phyloP scores from a whole-genome alignment of 2,797 vertebrate genomes.

The Neosilurus mollespiculum region DNA sequence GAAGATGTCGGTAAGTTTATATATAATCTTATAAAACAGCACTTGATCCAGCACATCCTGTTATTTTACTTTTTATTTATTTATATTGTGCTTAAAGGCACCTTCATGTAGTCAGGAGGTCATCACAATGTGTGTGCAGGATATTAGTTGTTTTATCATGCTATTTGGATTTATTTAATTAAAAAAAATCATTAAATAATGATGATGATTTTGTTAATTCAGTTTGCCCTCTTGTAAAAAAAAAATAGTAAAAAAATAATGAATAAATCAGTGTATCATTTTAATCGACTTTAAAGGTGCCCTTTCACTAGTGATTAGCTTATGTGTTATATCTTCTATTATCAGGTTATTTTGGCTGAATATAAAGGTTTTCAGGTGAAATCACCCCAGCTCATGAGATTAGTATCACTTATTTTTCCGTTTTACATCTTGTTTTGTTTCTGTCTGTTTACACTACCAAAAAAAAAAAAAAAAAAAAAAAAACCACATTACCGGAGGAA shows the following conservation, averaged over 20 bases:
- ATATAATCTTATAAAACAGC: not conserved
- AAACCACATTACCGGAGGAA: too few species aligned
- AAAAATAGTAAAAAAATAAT: not conserved
- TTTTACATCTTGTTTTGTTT: too few species aligned
- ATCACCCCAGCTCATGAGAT: too few species aligned
- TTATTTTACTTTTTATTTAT: conserved; percentile 9
- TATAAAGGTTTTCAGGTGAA: too few species aligned
- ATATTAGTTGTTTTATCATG: not conserved
- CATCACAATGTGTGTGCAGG: not conserved
- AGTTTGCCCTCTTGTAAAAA: not conserved
- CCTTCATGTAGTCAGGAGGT: not conserved
- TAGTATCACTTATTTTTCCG: too few species aligned
- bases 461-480: too few species aligned
- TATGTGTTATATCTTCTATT: too few species aligned
- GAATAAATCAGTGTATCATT: too few species aligned
- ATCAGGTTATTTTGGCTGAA: too few species aligned
- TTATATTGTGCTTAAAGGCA: not conserved
- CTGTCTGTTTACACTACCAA: too few species aligned
- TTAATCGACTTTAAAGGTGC: too few species aligned
- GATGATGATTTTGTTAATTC: not conserved
- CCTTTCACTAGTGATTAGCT: too few species aligned
- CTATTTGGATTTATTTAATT: not conserved
- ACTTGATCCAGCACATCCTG: not conserved
- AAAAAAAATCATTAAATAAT: not conserved
- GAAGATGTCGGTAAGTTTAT: not conserved